Evolutionary conservation across 2,797 vertebrate species (phyloP).

Genomic region (Chelon auratus): DNA sequence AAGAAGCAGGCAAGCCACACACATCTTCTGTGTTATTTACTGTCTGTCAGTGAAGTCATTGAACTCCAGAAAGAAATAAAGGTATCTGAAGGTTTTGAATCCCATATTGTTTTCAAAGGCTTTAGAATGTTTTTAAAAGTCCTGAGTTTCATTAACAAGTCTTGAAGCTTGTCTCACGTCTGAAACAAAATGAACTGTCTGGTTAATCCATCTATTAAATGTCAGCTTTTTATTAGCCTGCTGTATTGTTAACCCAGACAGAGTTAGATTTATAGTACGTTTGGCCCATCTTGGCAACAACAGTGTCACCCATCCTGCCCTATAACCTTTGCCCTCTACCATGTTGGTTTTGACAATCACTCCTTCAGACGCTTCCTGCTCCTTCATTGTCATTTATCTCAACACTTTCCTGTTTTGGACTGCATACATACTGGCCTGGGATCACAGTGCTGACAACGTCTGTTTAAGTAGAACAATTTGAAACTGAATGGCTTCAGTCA

Average conservation of each 20-base stretch:
- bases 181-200: neutral
- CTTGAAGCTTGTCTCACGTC: neutral
- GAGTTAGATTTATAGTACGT: constrained; percentile 45
- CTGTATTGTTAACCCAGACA: constrained; percentile 21
- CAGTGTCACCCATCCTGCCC: constrained; percentile 37
- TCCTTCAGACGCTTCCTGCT: constrained; percentile 51
- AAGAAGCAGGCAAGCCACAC: constrained; percentile 91
- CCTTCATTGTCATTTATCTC: constrained; percentile 64
- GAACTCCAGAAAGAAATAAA: too few relatives aligned
- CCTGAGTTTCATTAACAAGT: too few relatives aligned
- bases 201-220: neutral
- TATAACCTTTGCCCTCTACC: constrained; percentile 47
- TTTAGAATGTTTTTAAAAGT: too few relatives aligned
- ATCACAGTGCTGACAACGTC: constrained; percentile 22
- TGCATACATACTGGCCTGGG: neutral
- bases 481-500: neutral
- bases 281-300: constrained; percentile 44
- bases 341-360: constrained; percentile 46
- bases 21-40: neutral
- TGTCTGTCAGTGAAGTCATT: too few relatives aligned
- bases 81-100: too few relatives aligned
- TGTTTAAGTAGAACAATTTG: neutral
- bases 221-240: too few relatives aligned
- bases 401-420: constrained; percentile 69
- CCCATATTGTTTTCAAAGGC: too few relatives aligned